These are phyloP conservation scores for Ivindomyrus marchei DNA, from an alignment of 2,113 vertebrate genomes.

Conservation along the genomic window DNA sequence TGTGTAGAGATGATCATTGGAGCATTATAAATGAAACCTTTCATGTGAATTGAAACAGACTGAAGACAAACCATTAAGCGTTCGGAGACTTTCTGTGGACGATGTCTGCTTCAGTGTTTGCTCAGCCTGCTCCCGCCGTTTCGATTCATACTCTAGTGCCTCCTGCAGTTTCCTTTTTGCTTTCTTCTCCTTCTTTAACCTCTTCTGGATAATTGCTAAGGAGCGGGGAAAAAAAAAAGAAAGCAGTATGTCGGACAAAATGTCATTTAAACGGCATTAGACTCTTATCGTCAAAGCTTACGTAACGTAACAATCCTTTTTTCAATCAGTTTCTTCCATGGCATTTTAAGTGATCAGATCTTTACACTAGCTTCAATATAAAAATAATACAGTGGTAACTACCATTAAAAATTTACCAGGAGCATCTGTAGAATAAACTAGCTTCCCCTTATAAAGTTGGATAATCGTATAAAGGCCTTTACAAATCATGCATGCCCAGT, in stretches of 20 bases:
- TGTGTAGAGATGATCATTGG: background rate
- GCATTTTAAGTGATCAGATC: background rate
- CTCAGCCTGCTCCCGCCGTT: conserved; percentile 90
- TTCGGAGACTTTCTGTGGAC: conserved; percentile 88
- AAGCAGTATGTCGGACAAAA: background rate
- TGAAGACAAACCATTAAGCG: conserved; percentile 81
- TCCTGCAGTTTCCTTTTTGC: conserved; percentile 99
- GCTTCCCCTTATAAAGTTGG: background rate
- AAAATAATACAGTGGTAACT: background rate
- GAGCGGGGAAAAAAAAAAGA: conserved; percentile 2
- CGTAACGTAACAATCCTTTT: background rate
- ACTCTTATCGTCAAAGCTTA: background rate
- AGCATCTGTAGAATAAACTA: background rate
- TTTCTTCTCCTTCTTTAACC: conserved; percentile 99
- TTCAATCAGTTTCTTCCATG: background rate
- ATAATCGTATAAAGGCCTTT: background rate
- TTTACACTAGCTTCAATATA: background rate
- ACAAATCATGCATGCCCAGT: background rate
- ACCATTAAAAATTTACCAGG: background rate
- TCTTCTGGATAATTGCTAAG: conserved; percentile 94
- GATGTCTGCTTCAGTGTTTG: conserved; percentile 92
- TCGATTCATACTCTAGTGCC: conserved; percentile 96
- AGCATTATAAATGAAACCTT: background rate
- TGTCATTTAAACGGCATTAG: background rate
- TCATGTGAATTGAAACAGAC: background rate